Conservation (phyloP, 2,113 vertebrate species). For the Sakesphorus luctuosus region DNA sequence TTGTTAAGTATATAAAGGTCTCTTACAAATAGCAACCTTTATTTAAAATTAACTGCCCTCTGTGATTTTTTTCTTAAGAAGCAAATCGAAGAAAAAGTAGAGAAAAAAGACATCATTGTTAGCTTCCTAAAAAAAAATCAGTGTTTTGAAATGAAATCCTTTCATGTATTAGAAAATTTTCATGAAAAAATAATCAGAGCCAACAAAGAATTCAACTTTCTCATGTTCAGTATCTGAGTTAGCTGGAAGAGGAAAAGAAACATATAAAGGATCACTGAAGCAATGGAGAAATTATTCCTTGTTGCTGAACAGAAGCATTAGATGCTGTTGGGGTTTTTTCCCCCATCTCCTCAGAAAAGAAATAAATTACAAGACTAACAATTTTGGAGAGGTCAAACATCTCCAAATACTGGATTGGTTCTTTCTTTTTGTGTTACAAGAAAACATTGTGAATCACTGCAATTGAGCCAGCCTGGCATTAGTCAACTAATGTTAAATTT, state of each 20-base stretch:
- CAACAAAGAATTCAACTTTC: neutral
- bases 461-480: neutral
- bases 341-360: neutral
- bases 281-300: neutral
- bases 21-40: neutral
- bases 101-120: conserved; percentile 28
- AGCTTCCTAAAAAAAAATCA: neutral
- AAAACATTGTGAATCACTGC: neutral
- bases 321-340: neutral
- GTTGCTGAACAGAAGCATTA: neutral
- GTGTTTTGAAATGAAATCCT: neutral
- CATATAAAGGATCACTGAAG: neutral
- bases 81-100: neutral
- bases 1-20: conserved; percentile 3
- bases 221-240: neutral
- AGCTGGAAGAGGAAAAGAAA: neutral
- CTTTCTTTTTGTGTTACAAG: neutral
- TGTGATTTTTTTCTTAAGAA: neutral
- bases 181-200: neutral
- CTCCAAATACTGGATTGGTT: neutral
- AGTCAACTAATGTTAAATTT: neutral
- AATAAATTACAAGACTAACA: neutral
- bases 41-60: neutral
- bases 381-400: neutral
- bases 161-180: neutral